Conservation (phyloP, 2,113 vertebrate genomes). For the Vulpes lagopus region DNA sequence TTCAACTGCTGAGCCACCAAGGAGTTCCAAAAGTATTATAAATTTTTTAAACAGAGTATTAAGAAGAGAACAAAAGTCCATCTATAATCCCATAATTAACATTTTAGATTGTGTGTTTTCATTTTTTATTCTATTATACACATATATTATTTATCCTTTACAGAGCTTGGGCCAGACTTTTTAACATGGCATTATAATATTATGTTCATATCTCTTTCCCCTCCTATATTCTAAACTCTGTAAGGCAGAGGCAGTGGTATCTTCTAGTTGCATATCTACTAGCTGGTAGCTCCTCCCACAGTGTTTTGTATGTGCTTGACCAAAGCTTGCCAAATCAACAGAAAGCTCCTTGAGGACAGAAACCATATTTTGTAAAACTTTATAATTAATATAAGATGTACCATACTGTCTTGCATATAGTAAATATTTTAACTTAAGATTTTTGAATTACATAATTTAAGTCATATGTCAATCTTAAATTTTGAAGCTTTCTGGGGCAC, state of each 20-base stretch:
- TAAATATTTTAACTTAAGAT: neutral
- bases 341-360: neutral
- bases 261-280: neutral
- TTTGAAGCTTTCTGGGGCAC: neutral
- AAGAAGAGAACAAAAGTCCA: neutral
- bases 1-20: too few species aligned
- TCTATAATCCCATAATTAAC: neutral
- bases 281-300: too few species aligned
- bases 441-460: slow-evolving; percentile 1
- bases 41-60: neutral
- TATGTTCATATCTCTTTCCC: neutral
- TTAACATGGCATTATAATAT: too few species aligned
- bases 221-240: neutral
- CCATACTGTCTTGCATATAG: neutral
- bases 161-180: neutral
- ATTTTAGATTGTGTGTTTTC: neutral
- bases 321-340: neutral
- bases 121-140: neutral
- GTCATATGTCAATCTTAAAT: neutral
- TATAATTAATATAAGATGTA: neutral
- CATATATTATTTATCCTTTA: neutral
- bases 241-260: neutral
- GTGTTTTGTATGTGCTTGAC: neutral
- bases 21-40: neutral
- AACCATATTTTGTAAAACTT: neutral